Evolutionary conservation across 2,797 vertebrate species (phyloP).

Genomic region (Tadarida brasiliensis): DNA sequence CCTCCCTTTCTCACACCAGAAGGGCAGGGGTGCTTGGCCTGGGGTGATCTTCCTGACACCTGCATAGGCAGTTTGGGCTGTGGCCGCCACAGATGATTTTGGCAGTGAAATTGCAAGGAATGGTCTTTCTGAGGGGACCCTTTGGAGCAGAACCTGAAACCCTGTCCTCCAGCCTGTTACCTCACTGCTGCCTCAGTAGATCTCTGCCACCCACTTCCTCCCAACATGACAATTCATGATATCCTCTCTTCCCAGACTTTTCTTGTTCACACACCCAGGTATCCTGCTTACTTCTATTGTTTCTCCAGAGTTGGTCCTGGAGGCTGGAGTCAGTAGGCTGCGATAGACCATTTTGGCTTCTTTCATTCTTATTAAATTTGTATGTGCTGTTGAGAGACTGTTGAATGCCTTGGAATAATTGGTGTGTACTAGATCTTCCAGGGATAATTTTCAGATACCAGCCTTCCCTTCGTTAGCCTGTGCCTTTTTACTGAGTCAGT

Average conservation of each 20-base stretch:
- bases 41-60: neutral
- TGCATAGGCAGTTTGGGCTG: neutral
- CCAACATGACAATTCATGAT: neutral
- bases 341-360: neutral
- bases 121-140: neutral
- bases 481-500: neutral
- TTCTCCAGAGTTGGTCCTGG: slow-evolving; percentile 19
- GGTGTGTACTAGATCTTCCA: neutral
- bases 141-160: neutral
- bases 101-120: neutral
- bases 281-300: neutral
- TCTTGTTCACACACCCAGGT: neutral
- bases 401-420: neutral
- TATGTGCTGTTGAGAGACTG: neutral
- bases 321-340: neutral
- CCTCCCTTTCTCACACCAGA: neutral
- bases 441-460: neutral
- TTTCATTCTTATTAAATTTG: slow-evolving; percentile 11
- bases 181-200: neutral
- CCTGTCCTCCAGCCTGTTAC: neutral
- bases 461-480: neutral
- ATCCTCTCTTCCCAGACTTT: neutral
- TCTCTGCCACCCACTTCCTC: neutral
- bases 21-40: neutral
- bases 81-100: neutral